Conservation (phyloP, 1,140 invertebrate genomes). For the Protaetia brevitarsis region DNA sequence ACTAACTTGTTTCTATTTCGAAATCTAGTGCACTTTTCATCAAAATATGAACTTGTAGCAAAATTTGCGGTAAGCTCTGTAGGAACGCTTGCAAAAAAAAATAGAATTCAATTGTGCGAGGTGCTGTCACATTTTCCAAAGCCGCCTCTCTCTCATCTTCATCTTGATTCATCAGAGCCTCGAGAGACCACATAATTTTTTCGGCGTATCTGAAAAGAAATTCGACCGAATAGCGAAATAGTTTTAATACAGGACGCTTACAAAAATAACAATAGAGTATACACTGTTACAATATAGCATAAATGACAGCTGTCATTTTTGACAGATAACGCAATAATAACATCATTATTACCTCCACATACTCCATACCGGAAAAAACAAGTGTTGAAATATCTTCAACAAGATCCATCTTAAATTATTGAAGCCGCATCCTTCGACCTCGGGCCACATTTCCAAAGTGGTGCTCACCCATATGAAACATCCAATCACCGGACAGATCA, state of each 20-base stretch:
- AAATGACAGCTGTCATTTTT: neutral
- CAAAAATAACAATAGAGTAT: neutral
- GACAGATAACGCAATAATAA: too few relatives aligned
- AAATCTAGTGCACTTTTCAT: slow-evolving; percentile 50
- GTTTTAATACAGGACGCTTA: slow-evolving; percentile 23
- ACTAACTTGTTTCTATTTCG: slow-evolving; percentile 42
- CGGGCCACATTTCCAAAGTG: slow-evolving; percentile 53
- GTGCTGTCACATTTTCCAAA: slow-evolving; percentile 52
- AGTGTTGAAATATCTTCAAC: slow-evolving; percentile 55
- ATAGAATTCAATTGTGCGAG: slow-evolving; percentile 67
- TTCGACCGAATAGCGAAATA: slow-evolving; percentile 19
- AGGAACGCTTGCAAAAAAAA: slow-evolving; percentile 72
- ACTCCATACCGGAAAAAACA: slow-evolving; percentile 65
- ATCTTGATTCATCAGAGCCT: slow-evolving; percentile 57
- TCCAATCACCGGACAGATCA: slow-evolving; percentile 52
- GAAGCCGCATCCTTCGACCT: slow-evolving; percentile 35
- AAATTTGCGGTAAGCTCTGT: slow-evolving; percentile 67
- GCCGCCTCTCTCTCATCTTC: slow-evolving; percentile 59
- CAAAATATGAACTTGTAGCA: slow-evolving; percentile 61
- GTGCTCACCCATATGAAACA: slow-evolving; percentile 54
- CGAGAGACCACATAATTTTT: slow-evolving; percentile 68
- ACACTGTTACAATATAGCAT: neutral
- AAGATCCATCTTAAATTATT: slow-evolving; percentile 53
- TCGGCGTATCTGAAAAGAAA: slow-evolving; percentile 60
- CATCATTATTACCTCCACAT: slow-evolving; percentile 62